Conservation (phyloP, 2,888 invertebrate genomes). For the Torymus tubicola region DNA sequence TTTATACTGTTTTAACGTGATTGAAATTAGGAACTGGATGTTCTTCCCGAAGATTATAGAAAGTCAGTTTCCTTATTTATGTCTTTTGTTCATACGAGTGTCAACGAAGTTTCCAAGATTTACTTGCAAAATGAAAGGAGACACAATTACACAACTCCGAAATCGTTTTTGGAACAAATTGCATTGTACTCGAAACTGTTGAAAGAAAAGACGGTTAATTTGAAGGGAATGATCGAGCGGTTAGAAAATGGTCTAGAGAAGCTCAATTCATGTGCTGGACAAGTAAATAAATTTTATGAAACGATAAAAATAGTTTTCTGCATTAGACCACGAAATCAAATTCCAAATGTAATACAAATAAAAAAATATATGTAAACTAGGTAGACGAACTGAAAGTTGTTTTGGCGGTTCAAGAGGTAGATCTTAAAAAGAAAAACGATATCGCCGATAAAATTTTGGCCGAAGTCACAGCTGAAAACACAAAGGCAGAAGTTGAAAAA, state of each 20-base stretch:
- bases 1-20: background rate
- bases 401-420: slow-evolving; percentile 87
- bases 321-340: too few species aligned
- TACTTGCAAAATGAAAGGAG: slow-evolving; percentile 91
- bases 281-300: slow-evolving; percentile 78
- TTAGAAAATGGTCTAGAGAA: slow-evolving; percentile 93
- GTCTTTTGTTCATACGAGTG: slow-evolving; percentile 92
- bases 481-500: slow-evolving; percentile 93
- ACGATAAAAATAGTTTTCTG: too few species aligned
- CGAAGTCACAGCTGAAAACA: slow-evolving; percentile 92
- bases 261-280: slow-evolving; percentile 89
- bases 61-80: slow-evolving; percentile 88
- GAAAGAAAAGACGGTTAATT: slow-evolving; percentile 82
- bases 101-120: slow-evolving; percentile 88
- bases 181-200: slow-evolving; percentile 87
- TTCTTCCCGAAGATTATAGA: slow-evolving; percentile 67
- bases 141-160: slow-evolving; percentile 97
- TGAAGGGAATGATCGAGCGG: slow-evolving; percentile 86
- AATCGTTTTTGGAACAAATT: slow-evolving; percentile 95
- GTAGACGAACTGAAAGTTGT: slow-evolving; percentile 89
- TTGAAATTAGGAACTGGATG: slow-evolving; percentile 78
- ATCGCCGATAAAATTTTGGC: slow-evolving; percentile 92
- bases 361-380: slow-evolving; percentile 65
- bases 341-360: background rate
- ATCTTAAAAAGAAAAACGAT: slow-evolving; percentile 91